phyloP scores from a whole-genome alignment of 2,888 invertebrate species.

The Hoplodrina ambigua region DNA sequence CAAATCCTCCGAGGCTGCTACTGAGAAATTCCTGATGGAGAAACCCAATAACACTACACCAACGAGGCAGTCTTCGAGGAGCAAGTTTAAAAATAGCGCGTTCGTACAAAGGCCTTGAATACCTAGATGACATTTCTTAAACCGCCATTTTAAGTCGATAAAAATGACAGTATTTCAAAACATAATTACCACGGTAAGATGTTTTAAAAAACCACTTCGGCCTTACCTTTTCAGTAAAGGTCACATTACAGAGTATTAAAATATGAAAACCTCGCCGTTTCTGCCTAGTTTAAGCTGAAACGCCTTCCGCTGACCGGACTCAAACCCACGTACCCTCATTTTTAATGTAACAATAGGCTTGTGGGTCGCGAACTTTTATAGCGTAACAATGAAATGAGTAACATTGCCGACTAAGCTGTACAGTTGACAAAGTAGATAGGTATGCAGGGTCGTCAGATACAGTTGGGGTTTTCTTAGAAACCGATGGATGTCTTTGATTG shows the following conservation, averaged over 20 bases:
- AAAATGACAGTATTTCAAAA: neutral
- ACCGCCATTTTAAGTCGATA: no score
- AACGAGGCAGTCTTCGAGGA: no score
- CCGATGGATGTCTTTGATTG: no score
- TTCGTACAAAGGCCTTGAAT: no score
- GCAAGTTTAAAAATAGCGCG: no score
- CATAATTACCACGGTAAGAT: neutral
- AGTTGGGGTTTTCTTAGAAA: no score
- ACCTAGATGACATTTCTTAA: no score
- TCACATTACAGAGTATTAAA: constrained; percentile 6
- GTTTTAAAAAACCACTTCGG: neutral
- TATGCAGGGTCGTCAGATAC: no score
- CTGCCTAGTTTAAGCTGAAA: constrained; percentile 14
- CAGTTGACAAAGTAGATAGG: no score
- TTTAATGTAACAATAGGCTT: constrained; percentile 42
- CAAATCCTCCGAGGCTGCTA: no score
- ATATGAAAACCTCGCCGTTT: constrained; percentile 29
- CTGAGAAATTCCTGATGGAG: no score
- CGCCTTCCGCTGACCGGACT: constrained; percentile 43
- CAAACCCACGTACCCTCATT: constrained; percentile 23
- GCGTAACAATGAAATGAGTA: constrained; percentile 19
- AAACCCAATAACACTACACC: no score
- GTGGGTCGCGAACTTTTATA: constrained; percentile 19
- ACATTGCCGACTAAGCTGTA: neutral
- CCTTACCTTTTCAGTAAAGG: constrained; percentile 18